These are phyloP conservation scores for Acleris cristana DNA, from an alignment of 2,888 invertebrate genomes.

Conservation along the genomic window DNA sequence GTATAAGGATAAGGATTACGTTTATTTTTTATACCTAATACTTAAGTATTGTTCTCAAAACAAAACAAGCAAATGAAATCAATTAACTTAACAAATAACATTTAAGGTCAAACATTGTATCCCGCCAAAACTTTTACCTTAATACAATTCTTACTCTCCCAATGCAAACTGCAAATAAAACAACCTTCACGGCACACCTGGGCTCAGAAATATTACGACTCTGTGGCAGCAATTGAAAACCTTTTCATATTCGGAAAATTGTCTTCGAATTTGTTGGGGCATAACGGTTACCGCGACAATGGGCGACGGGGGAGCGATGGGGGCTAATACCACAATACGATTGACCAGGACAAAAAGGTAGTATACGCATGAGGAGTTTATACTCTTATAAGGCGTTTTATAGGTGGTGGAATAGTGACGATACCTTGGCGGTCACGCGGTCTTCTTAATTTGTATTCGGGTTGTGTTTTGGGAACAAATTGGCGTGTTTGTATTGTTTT, in stretches of 20 bases:
- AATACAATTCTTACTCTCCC: not conserved
- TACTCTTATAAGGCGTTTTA: too few species aligned
- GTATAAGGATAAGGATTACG: too few species aligned
- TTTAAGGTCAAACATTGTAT: too few species aligned
- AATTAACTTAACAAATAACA: too few species aligned
- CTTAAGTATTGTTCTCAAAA: too few species aligned
- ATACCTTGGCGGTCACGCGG: not conserved
- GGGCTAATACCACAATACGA: conserved; percentile 15
- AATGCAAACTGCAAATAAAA: not conserved
- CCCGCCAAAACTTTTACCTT: not conserved
- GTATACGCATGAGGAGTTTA: too few species aligned
- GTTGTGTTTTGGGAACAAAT: not conserved
- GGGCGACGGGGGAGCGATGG: conserved; percentile 21
- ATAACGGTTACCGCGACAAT: conserved; percentile 20
- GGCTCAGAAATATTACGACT: conserved; percentile 5
- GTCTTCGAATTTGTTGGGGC: conserved; percentile 34
- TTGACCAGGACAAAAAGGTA: not conserved
- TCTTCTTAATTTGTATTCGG: not conserved
- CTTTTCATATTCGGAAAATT: conserved; percentile 36
- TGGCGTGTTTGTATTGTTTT: too few species aligned
- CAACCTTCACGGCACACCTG: conserved; percentile 9
- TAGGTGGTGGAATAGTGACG: too few species aligned
- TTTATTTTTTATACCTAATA: too few species aligned
- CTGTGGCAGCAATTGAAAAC: conserved; percentile 30
- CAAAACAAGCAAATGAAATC: too few species aligned